Percentiles rank a stretch among this genome's conserved stretches.
Evolutionary conservation across 2,888 invertebrate genomes (phyloP).

Genomic region (Lasioglossum zephyrum): DNA sequence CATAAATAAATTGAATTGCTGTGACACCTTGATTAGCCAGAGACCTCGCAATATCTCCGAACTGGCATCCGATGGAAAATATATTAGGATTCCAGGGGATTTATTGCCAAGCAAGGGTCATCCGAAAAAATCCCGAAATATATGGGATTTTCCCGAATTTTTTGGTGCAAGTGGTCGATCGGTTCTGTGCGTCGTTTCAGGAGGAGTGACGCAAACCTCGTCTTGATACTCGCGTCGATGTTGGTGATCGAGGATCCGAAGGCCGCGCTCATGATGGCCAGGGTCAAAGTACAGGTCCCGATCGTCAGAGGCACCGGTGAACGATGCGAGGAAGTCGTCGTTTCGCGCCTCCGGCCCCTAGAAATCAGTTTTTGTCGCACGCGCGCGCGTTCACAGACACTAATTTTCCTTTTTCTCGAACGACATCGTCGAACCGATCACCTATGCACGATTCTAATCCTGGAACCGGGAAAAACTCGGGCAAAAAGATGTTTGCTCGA

Average conservation of each 20-base stretch:
- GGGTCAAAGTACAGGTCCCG: constrained; percentile 40
- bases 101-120: neutral
- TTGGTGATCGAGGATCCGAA: neutral
- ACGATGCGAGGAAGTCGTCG: neutral
- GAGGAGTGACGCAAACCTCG: neutral
- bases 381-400: neutral
- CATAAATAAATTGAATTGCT: neutral
- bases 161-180: neutral
- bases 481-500: constrained; percentile 56
- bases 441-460: neutral
- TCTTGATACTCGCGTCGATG: neutral
- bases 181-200: neutral
- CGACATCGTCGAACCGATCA: neutral
- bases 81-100: neutral
- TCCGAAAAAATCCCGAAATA: neutral
- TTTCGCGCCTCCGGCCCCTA: neutral
- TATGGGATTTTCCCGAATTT: neutral
- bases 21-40: neutral
- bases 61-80: neutral
- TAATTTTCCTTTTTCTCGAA: neutral
- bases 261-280: neutral
- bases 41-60: neutral
- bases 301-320: neutral
- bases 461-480: constrained; percentile 30
- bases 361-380: neutral